Evolutionary conservation across 2,888 invertebrate genomes (phyloP), one percentile per base, ranked within the genome.

Genomic region (Drosophila hamatofila): DNA sequence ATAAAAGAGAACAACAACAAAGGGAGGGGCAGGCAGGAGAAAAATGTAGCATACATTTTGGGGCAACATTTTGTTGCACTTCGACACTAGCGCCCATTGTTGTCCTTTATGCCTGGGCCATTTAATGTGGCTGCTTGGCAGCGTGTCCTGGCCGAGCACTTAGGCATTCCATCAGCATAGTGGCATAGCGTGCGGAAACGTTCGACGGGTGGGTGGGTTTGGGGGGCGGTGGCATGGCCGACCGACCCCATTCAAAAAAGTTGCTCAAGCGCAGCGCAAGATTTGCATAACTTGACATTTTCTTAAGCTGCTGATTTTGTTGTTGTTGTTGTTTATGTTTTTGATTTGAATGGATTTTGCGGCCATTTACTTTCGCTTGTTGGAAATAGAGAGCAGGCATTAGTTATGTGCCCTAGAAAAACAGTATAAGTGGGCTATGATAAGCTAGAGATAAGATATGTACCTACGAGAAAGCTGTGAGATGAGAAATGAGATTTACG

Each of bases 31-130:
- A 57, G 48, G 52, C 37, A 23, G 11, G 9, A 58, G 58, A 67
- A 71, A 75, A 73, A 46, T 69, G 71, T 67, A 75, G 79, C 74
- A 66, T 72, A 78, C 72, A 70, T 78, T 80, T 78, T 52, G 46
- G 79, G 70, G 77, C 83, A 78, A 75, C 86, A 83, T 83, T 83
- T 83, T 81, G 86, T 86, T 83, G 79, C 83, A 83, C 77, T 86
- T 81, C 72, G 71, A 60, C 54, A 39, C 59, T 37, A 1, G 55
- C 44, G 37, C 63, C 59, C 62, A 66, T 77, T 77, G 76, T 77
- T 76, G 77, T 77, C 48, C 67, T 69, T 80, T 71, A 73, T 75
- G 77, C 65, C 67, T 65, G 69, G n/a, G 49, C 72, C 61, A 76
- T 73, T 75, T 76, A 72, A 27, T 67, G 75, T 51, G 68, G 44